Conservation (phyloP, 2,888 invertebrate genomes). For the Agrochola lota region DNA sequence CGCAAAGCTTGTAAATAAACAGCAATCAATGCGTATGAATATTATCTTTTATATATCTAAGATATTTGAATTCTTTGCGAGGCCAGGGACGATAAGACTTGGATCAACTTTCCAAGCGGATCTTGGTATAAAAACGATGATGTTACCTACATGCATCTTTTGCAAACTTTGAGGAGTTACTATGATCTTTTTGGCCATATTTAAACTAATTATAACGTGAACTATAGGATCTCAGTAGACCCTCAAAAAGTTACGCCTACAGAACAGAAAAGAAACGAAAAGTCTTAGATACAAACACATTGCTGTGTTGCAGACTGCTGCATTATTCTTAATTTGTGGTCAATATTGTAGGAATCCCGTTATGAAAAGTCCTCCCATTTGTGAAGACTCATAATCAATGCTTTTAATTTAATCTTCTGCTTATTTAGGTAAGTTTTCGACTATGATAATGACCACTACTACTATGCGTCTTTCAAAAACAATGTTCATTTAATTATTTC, state of each 20-base stretch:
- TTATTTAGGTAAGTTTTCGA: not conserved
- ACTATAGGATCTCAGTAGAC: not conserved
- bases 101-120: constrained; percentile 51
- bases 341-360: not conserved
- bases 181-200: not conserved
- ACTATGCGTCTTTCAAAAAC: not conserved
- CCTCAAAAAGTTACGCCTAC: not conserved
- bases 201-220: not conserved
- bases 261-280: not conserved
- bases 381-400: not conserved
- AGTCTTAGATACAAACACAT: not conserved
- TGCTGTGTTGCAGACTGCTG: not conserved
- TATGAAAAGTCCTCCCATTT: not conserved
- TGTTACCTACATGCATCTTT: not conserved
- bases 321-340: not conserved
- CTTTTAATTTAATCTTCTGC: not conserved
- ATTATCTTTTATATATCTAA: constrained; percentile 46
- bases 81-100: constrained; percentile 38
- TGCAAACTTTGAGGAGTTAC: not conserved
- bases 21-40: constrained; percentile 39
- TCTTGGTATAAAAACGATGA: constrained; percentile 25
- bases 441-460: not conserved
- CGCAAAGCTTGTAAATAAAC: constrained; percentile 28
- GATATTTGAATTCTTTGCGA: constrained; percentile 45
- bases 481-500: not conserved